Evolutionary conservation across 1,140 invertebrate species (phyloP), one percentile per base, ranked within the genome.

Genomic region (Hyles vespertilio): DNA sequence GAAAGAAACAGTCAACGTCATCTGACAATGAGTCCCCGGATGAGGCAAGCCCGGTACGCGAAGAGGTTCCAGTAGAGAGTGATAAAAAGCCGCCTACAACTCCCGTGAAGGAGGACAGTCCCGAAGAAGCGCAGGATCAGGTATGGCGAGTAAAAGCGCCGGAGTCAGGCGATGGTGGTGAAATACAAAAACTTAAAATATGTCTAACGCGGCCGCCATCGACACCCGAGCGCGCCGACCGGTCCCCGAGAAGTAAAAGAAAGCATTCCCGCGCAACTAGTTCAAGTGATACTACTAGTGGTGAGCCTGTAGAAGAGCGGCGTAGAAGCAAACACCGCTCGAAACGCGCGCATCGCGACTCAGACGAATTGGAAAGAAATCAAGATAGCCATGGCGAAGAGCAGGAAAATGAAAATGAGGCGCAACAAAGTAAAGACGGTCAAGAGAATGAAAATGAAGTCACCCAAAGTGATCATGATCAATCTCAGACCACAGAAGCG

Each of bases 151-250:
- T 88, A 6, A 88, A 88, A 77, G 56, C 85, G 32, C 58, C 81
- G 46, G 78, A 84, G 8, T 71, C 77, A 32, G 77, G 78, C 46
- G 81, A 85, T 60, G 65, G 63, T 34, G 83, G 83, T 34, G 85
- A 87, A 58, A 88, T 88, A 55, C 74, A 88, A 62, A 89, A 89
- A 63, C 64, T 89, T 34, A 89, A 89, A 66, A 81, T 89, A 58
- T 89, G 85, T 61, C 64, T 89, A 34, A 81, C 81, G 11, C 72
- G 85, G 3, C 84, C 84, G 9, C 75, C 85, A 2, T 85, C 84
- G 10, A 89, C 85, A n/a, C 85, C 85, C 3, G 85, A 89, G 61
- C 63, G 79, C 55, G 79, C 67, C 2, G 85, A 88, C 62, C 79
- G 80, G 61, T 88, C 85, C 11, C 86, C 86, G n/a, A 77, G 82